phyloP scores from a whole-genome alignment of 1,140 invertebrate species.

The Hormaphis cornu region DNA sequence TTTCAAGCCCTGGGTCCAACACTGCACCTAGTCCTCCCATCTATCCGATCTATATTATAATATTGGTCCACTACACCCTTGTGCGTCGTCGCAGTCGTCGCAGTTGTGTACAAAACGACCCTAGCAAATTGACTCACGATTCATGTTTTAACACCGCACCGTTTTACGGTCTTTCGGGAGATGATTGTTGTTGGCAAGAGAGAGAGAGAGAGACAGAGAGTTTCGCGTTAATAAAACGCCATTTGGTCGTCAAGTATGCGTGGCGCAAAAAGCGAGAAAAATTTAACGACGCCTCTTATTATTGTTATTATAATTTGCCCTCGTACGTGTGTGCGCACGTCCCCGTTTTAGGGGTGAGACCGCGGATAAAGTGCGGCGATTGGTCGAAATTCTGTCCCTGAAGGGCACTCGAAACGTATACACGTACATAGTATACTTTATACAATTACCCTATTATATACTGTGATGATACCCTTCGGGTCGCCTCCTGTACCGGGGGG shows the following conservation, averaged over 20 bases:
- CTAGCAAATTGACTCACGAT: conserved; percentile 7
- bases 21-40: too few relatives aligned
- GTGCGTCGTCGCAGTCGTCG: too few relatives aligned
- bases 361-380: too few relatives aligned
- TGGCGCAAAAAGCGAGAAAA: background rate
- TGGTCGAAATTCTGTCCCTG: conserved; percentile 28
- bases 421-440: background rate
- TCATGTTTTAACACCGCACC: background rate
- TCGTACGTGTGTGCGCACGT: too few relatives aligned
- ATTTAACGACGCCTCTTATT: conserved; percentile 29
- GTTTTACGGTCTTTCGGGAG: background rate
- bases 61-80: too few relatives aligned
- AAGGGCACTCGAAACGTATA: conserved; percentile 19
- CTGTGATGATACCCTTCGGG: too few relatives aligned
- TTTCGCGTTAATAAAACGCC: conserved; percentile 25
- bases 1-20: too few relatives aligned
- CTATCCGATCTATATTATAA: too few relatives aligned
- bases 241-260: background rate
- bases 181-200: background rate
- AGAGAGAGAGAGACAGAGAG: background rate
- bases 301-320: conserved; percentile 23
- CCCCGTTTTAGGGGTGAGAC: background rate
- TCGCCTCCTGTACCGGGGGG: too few relatives aligned
- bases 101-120: too few relatives aligned
- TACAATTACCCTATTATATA: background rate